Evolutionary conservation across 2,888 invertebrate genomes (phyloP).

Genomic region (Chirona hameri): DNA sequence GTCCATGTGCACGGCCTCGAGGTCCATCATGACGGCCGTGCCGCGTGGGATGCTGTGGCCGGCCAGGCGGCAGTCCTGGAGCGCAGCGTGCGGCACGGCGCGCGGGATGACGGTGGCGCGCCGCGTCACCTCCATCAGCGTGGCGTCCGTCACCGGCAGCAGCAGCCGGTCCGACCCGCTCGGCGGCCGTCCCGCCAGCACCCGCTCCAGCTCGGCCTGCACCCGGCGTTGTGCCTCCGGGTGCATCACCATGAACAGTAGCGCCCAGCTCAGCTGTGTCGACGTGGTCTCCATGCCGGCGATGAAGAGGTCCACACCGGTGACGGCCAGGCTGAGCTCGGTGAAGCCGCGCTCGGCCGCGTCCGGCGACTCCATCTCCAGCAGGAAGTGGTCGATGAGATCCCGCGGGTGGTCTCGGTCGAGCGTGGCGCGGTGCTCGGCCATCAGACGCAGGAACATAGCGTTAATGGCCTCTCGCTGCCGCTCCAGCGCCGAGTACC

Average conservation of each 20-base stretch:
- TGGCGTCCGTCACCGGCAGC: constrained; percentile 31
- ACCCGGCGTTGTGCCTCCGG: constrained; percentile 4
- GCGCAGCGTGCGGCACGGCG: background rate
- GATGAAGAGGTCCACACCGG: constrained; percentile 25
- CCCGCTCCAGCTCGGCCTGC: background rate
- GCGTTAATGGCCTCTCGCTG: background rate
- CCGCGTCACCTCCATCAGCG: constrained; percentile 28
- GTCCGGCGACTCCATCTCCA: background rate
- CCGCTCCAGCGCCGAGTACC: background rate
- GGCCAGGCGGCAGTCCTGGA: background rate
- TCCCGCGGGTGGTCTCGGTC: background rate
- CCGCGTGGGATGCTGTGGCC: background rate
- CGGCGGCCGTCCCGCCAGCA: background rate
- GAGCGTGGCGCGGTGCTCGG: background rate
- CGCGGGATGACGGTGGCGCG: background rate
- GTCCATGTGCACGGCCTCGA: constrained; percentile 14
- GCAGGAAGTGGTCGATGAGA: background rate
- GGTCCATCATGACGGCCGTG: background rate
- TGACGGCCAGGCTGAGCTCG: background rate
- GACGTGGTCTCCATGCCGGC: constrained; percentile 30
- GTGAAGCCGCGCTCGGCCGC: background rate
- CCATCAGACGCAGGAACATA: background rate
- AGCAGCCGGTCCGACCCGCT: background rate
- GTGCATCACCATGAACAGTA: constrained; percentile 33
- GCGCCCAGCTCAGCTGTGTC: constrained; percentile 25